Evolutionary conservation across 2,888 invertebrate species (phyloP).

Genomic region (Agriopis aurantiaria): DNA sequence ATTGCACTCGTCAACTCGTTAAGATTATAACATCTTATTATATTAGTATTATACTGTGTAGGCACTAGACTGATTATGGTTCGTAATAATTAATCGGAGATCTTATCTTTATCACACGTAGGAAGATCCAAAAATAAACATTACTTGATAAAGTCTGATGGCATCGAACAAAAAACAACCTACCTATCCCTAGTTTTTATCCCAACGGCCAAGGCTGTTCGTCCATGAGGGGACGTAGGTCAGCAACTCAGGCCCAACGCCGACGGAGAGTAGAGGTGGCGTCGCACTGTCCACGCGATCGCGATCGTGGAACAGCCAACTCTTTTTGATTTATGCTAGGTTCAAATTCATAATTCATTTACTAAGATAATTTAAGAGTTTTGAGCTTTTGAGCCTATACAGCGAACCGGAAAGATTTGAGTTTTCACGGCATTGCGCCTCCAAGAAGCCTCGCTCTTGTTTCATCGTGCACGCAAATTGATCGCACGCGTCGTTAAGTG

Average conservation of each 20-base stretch:
- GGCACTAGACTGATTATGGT: slow-evolving; percentile 1
- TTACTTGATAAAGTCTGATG: slow-evolving; percentile 28
- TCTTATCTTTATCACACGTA: slow-evolving; percentile 20
- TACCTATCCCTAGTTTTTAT: slow-evolving; percentile 26
- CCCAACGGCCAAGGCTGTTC: not conserved
- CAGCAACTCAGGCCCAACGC: not conserved
- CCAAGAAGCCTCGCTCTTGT: too few species aligned
- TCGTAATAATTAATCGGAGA: slow-evolving; percentile 14
- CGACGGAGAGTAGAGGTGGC: too few species aligned
- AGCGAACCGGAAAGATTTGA: too few species aligned
- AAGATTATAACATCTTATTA: not conserved
- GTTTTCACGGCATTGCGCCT: too few species aligned
- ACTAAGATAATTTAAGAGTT: too few species aligned
- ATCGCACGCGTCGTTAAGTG: not conserved
- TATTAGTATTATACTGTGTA: slow-evolving; percentile 1
- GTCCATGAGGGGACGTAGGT: not conserved
- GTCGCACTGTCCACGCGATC: too few species aligned
- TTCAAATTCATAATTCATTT: too few species aligned
- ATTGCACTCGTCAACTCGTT: too few species aligned
- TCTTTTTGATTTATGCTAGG: too few species aligned
- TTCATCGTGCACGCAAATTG: too few species aligned
- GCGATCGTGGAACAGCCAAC: too few species aligned
- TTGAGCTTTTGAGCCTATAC: too few species aligned
- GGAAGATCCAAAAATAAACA: slow-evolving; percentile 33
- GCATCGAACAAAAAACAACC: slow-evolving; percentile 34